Evolutionary conservation across 2,113 vertebrate genomes (phyloP).

Genomic region (Podocnemis expansa): DNA sequence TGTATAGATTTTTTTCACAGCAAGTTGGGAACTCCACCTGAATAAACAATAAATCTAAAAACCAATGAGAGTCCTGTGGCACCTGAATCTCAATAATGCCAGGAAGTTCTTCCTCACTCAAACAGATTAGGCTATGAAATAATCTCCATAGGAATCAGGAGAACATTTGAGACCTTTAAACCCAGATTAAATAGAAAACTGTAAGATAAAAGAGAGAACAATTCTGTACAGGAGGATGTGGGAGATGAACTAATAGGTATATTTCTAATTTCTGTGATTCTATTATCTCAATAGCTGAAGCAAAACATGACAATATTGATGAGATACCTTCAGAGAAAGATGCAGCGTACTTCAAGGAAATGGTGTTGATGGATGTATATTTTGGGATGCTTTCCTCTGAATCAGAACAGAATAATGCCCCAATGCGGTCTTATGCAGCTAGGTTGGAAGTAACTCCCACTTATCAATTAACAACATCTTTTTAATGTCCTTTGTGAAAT

Average conservation of each 20-base stretch:
- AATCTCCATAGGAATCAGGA: background rate
- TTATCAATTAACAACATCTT: fast-evolving
- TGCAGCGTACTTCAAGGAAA: background rate
- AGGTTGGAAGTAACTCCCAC: background rate
- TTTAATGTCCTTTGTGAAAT: background rate
- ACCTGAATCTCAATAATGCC: background rate
- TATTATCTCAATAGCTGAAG: background rate
- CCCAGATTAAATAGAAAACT: background rate
- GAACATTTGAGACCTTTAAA: background rate
- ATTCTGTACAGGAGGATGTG: background rate
- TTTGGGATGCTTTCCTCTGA: background rate
- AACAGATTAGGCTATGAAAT: background rate
- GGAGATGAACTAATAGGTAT: background rate
- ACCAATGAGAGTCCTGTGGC: no score
- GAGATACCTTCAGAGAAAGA: background rate
- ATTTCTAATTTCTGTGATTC: background rate
- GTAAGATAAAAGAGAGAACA: background rate
- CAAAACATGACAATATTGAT: background rate
- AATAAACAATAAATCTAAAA: slow-evolving; percentile 22
- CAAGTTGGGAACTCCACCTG: background rate
- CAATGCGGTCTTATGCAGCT: background rate
- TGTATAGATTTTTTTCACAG: background rate
- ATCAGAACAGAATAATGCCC: background rate
- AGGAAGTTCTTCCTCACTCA: background rate
- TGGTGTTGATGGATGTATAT: background rate